phyloP scores from a whole-genome alignment of 2,888 invertebrate species.

The Megalurothrips usitatus region DNA sequence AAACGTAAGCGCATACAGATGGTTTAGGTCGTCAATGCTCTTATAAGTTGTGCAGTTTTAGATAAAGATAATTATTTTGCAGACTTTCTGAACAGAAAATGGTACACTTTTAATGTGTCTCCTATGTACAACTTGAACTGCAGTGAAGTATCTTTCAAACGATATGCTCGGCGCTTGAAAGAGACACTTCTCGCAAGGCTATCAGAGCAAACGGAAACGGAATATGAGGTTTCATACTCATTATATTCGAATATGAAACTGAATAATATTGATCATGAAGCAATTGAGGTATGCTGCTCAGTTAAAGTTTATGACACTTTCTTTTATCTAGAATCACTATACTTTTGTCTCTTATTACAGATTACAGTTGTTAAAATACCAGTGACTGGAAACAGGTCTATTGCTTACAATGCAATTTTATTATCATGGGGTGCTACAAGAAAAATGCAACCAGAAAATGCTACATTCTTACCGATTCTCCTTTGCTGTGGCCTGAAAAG shows the following conservation, averaged over 20 bases:
- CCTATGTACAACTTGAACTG: conserved; percentile 42
- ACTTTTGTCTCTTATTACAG: conserved; percentile 5
- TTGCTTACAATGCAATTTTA: conserved; percentile 27
- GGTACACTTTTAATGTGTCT: conserved; percentile 45
- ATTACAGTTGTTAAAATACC: background rate
- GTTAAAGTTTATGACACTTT: background rate
- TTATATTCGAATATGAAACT: background rate
- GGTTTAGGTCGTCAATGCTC: background rate
- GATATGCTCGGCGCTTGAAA: conserved; percentile 44
- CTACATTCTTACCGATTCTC: background rate
- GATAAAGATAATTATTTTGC: conserved; percentile 29
- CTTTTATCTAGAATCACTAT: background rate
- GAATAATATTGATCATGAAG: conserved; percentile 27
- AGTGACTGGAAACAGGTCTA: background rate
- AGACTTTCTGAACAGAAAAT: conserved; percentile 43
- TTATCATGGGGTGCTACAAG: conserved; percentile 22
- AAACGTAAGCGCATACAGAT: background rate
- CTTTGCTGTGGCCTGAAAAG: background rate
- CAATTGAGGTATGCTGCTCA: conserved; percentile 29
- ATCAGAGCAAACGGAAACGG: conserved; percentile 38
- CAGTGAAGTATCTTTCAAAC: conserved; percentile 42
- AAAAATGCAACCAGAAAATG: background rate
- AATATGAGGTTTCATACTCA: background rate
- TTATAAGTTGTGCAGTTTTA: too few relatives aligned
- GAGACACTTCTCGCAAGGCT: conserved; percentile 43